Evolutionary conservation across 2,797 vertebrate genomes (phyloP), one percentile per base, ranked within the genome.

Genomic region (Tolypeutes matacus): DNA sequence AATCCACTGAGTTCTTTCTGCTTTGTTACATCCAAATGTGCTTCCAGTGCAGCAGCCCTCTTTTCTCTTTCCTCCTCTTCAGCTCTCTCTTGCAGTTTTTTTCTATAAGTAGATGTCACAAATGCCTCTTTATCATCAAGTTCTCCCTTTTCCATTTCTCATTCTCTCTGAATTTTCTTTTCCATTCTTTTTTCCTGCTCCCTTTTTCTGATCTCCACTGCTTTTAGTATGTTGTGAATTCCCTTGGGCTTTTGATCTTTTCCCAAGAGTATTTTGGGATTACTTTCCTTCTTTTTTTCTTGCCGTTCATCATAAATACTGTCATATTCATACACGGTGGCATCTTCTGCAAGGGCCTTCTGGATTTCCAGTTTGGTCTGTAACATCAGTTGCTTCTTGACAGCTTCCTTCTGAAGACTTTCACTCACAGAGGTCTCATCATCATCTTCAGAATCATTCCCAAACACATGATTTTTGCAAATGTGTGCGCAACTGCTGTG

Each of bases 311-410:
- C 99, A 10, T 99, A 99, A 92, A 99, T 99, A 51, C 96, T 99
- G 97, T 99, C 99, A 76, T 99, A 99, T 93, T 99, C 99, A 25
- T 99, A 99, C 0, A 99, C 99, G 1, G 99, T 99, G 94, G 99
- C 98, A 98, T 99, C 99, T 98, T 99, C 98, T n/a, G 99, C 99
- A 97, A 99, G 98, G 62, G 99, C 99, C 96, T 99, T 99, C 92
- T 99, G 99, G 98, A 99, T 99, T 98, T 99, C 99, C 93, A 99
- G 92, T 97, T 99, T 99, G 29, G 99, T 99, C 99, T 99, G 99
- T 95, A 99, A 99, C 99, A 99, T 99, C 92, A 98, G 99, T 98
- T 99, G 99, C 96, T 99, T 99, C 98, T 99, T 99, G 85, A 98
- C 95, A 7, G 99, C 99, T 98, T 99, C 99, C 96, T 98, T 99